A percentile compares a stretch with the other conserved stretches of the same genome.
Evolutionary conservation across 2,888 invertebrate genomes (phyloP).

Genomic region (Perizoma flavofasciatum): DNA sequence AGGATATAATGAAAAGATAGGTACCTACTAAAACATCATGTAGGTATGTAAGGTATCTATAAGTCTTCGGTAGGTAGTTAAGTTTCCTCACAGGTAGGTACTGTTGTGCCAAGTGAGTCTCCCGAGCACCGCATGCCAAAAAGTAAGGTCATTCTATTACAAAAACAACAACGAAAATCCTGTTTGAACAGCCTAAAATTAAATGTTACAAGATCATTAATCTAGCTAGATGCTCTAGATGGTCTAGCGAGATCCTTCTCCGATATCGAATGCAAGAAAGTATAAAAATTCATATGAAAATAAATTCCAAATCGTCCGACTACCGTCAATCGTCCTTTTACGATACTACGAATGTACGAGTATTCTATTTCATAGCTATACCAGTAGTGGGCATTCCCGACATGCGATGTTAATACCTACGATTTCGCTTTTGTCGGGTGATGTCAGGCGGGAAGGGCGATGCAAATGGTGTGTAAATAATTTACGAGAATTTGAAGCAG

Average conservation of each 20-base stretch:
- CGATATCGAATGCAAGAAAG: not conserved
- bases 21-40: too few species aligned
- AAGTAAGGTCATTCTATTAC: slow-evolving; percentile 14
- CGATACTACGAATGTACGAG: slow-evolving; percentile 3
- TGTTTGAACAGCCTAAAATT: too few species aligned
- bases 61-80: too few species aligned
- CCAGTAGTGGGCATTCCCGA: slow-evolving; percentile 17
- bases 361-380: slow-evolving; percentile 21
- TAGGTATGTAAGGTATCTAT: too few species aligned
- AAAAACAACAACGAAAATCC: slow-evolving; percentile 12
- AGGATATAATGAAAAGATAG: too few species aligned
- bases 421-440: slow-evolving; percentile 38
- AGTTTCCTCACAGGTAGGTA: too few species aligned
- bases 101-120: too few species aligned
- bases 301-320: slow-evolving; percentile 32
- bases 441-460: slow-evolving; percentile 44
- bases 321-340: slow-evolving; percentile 16
- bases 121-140: too few species aligned
- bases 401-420: slow-evolving; percentile 27
- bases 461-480: slow-evolving; percentile 75
- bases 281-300: slow-evolving; percentile 26
- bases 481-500: slow-evolving; percentile 56
- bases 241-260: not conserved
- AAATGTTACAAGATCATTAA: too few species aligned
- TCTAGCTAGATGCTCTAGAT: too few species aligned